Evolutionary conservation across 2,797 vertebrate genomes (phyloP).

Genomic region (Pachyuromys duprasi): DNA sequence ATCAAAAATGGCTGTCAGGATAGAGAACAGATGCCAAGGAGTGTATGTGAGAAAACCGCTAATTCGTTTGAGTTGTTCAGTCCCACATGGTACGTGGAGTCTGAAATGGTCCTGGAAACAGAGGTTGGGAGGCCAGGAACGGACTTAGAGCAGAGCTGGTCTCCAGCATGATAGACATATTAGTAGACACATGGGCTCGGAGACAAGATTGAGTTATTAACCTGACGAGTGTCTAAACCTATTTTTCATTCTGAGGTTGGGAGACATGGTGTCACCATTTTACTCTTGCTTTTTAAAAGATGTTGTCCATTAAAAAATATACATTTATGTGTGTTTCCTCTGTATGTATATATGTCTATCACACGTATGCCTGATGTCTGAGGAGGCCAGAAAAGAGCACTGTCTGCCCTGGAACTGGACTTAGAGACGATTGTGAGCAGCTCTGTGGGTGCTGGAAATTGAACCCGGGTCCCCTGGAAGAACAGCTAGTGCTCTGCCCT

Average conservation of each 20-base stretch:
- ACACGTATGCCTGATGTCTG: background rate
- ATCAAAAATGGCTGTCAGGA: constrained; percentile 69
- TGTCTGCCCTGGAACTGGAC: background rate
- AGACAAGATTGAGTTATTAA: background rate
- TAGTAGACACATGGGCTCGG: background rate
- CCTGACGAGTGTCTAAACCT: background rate
- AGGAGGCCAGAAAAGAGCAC: background rate
- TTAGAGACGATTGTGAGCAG: background rate
- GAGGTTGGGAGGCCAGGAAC: background rate
- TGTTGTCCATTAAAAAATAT: no score
- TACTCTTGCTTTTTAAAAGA: background rate
- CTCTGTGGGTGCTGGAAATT: background rate
- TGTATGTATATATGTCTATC: background rate
- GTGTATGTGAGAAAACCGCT: constrained; percentile 66
- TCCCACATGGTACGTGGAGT: constrained; percentile 16
- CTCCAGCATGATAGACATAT: background rate
- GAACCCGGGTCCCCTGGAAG: background rate
- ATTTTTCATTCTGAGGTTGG: background rate
- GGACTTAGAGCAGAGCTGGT: background rate
- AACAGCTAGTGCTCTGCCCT: background rate
- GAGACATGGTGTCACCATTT: background rate
- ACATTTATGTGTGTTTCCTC: background rate
- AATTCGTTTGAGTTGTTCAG: constrained; percentile 34
- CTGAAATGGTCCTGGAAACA: constrained; percentile 14
- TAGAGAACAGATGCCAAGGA: constrained; percentile 73